Conservation (phyloP, 2,113 vertebrate genomes). For the Camelus dromedarius region DNA sequence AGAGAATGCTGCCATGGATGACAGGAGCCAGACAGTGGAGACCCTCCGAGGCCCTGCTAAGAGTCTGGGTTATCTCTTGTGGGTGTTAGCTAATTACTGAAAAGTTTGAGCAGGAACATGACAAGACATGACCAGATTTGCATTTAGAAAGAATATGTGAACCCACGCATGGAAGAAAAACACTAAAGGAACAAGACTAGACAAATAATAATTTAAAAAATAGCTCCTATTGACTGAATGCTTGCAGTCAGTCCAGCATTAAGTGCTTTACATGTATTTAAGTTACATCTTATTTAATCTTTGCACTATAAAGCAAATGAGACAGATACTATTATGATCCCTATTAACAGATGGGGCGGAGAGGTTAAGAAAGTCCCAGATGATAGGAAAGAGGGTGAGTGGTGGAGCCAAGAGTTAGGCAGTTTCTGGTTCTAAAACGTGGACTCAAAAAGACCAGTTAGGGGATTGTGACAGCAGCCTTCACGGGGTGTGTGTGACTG, state of each 20-base stretch:
- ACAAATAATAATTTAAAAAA: neutral
- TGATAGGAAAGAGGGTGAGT: neutral
- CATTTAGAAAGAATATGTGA: neutral
- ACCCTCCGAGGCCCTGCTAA: neutral
- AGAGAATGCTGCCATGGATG: neutral
- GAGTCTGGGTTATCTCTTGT: neutral
- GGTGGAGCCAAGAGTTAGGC: neutral
- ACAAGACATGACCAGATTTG: neutral
- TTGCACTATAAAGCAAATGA: neutral
- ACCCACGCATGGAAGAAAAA: neutral
- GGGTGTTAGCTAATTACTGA: neutral
- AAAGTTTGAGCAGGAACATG: neutral
- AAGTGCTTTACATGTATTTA: neutral
- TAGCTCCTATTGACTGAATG: neutral
- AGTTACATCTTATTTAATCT: neutral
- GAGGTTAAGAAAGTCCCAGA: neutral
- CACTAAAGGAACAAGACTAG: neutral
- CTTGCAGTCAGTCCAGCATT: neutral
- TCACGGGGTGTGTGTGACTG: neutral
- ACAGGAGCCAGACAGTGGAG: neutral
- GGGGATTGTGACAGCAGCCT: neutral
- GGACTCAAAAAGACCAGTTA: neutral
- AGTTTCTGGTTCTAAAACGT: neutral
- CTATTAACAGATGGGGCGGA: neutral
- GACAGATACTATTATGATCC: neutral